These are phyloP conservation scores for Apodemia mormo DNA, from an alignment of 2,888 invertebrate species.

Conservation along the genomic window DNA sequence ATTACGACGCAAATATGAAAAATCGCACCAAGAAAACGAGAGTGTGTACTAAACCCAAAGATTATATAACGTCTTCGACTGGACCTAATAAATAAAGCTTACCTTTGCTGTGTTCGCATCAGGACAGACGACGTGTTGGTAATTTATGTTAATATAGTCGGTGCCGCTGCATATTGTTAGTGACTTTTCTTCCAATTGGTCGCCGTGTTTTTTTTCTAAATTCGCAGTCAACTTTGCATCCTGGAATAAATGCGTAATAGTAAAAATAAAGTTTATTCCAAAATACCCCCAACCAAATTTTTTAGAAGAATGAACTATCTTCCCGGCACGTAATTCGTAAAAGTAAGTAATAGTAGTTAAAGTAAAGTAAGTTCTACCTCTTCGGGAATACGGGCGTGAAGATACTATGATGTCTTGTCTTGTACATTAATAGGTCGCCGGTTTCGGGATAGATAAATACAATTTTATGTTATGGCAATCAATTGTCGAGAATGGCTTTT, in stretches of 20 bases:
- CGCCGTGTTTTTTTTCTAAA: conserved; percentile 90
- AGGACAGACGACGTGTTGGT: conserved; percentile 97
- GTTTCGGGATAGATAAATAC: not conserved
- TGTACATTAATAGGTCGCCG: no score
- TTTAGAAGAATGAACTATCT: no score
- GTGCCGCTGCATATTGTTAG: conserved; percentile 98
- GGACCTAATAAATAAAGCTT: conserved; percentile 40
- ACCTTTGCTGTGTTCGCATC: conserved; percentile 97
- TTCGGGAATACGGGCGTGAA: no score
- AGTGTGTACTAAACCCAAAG: not conserved
- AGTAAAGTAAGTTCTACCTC: no score
- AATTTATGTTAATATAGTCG: conserved; percentile 99
- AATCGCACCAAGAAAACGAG: not conserved
- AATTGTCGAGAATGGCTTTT: conserved; percentile 1
- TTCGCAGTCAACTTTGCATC: conserved; percentile 91
- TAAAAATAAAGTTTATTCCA: not conserved
- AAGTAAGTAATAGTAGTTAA: no score
- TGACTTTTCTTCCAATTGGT: conserved; percentile 93
- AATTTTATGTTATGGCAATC: conserved; percentile 2
- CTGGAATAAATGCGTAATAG: conserved; percentile 61
- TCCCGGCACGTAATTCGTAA: no score
- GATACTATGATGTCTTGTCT: no score
- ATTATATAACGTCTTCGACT: not conserved
- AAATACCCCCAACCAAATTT: no score
- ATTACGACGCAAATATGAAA: not conserved